Evolutionary conservation across 2,113 vertebrate genomes (phyloP).

Genomic region (Pangasianodon hypophthalmus): DNA sequence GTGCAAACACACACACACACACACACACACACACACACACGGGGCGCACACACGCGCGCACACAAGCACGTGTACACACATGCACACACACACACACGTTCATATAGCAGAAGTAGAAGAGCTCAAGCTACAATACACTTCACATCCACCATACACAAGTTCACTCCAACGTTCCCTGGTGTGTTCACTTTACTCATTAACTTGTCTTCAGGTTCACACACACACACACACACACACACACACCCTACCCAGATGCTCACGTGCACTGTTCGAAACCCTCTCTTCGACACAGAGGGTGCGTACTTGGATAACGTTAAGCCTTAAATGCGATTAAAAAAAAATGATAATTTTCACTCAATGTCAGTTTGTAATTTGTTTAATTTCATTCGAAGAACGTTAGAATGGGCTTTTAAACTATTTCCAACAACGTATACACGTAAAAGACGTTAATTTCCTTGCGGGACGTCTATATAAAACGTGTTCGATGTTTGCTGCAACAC

Average conservation of each 20-base stretch:
- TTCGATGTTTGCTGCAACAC: too few relatives aligned
- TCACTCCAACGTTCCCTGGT: not conserved
- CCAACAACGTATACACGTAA: too few relatives aligned
- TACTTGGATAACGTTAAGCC: too few relatives aligned
- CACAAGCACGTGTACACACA: not conserved
- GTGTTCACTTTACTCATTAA: constrained; percentile 47
- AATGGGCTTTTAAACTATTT: too few relatives aligned
- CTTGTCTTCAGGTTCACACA: not conserved
- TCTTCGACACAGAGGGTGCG: too few relatives aligned
- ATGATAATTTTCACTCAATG: too few relatives aligned
- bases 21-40: not conserved
- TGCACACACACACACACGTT: not conserved
- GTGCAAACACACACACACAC: not conserved
- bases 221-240: not conserved
- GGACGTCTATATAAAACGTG: too few relatives aligned
- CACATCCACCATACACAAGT: not conserved
- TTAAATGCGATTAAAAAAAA: too few relatives aligned
- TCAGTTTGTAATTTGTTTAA: too few relatives aligned
- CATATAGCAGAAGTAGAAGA: not conserved
- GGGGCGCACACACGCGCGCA: not conserved
- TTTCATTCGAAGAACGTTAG: too few relatives aligned
- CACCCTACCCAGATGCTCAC: not conserved
- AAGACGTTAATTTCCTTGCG: too few relatives aligned
- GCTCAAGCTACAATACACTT: not conserved
- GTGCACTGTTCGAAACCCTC: not conserved